Evolutionary conservation across 64 coral and sea anemone genomes (phyloP).

Genomic region (Stylophora pistillata): DNA sequence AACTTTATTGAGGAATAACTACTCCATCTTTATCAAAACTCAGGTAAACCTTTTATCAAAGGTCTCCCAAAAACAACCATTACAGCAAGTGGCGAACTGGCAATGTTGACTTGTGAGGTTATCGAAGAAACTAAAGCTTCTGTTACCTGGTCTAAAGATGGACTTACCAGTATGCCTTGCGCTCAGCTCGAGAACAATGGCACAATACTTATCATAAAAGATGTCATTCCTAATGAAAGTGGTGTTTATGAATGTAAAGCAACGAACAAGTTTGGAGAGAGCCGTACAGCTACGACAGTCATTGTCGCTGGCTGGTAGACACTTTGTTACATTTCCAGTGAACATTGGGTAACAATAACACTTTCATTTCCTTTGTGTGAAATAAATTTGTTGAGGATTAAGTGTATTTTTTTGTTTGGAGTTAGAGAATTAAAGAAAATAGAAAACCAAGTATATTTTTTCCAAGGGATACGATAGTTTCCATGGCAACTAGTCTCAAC

Average conservation of each 20-base stretch:
- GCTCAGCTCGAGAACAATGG: neutral
- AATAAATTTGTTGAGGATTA: no score
- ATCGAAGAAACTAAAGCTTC: neutral
- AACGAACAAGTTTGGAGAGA: neutral
- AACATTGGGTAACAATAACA: no score
- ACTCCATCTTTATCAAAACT: neutral
- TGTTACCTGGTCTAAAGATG: neutral
- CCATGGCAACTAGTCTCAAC: no score
- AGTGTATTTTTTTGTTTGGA: no score
- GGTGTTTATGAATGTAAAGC: slow-evolving; percentile 1
- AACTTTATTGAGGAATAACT: neutral
- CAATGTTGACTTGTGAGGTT: neutral
- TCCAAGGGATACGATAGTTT: no score
- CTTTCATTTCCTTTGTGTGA: no score
- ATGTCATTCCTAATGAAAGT: neutral
- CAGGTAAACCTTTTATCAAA: neutral
- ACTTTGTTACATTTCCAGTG: neutral
- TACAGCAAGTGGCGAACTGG: neutral
- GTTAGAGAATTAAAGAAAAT: no score
- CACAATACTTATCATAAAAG: neutral
- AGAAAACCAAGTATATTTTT: no score
- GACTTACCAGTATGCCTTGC: neutral
- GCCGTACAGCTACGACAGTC: neutral
- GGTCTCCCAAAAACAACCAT: neutral
- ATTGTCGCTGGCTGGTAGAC: neutral